phyloP scores from a whole-genome alignment of 1,140 invertebrate genomes.

The Planococcus citri region DNA sequence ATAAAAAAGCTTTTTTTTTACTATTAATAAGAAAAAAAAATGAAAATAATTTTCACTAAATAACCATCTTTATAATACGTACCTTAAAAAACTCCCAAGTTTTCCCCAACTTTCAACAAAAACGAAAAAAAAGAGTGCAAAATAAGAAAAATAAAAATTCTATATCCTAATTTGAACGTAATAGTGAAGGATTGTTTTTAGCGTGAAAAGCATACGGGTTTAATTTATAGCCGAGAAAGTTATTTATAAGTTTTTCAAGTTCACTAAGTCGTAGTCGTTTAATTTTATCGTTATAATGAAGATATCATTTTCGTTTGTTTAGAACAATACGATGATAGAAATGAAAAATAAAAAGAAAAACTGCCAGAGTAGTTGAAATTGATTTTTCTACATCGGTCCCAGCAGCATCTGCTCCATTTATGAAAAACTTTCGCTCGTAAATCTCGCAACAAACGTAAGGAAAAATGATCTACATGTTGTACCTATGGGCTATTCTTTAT shows the following conservation, averaged over 20 bases:
- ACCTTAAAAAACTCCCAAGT: no score
- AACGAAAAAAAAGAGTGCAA: no score
- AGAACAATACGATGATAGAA: not conserved
- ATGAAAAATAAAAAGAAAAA: not conserved
- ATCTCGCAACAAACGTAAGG: not conserved
- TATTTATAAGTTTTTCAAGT: constrained; percentile 4
- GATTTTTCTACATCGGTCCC: not conserved
- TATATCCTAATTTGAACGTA: no score
- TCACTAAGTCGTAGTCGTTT: not conserved
- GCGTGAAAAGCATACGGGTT: no score
- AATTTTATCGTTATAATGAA: not conserved
- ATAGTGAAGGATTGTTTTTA: no score
- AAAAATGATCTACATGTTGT: not conserved
- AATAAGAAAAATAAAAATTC: no score
- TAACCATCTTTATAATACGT: no score
- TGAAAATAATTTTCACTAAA: no score
- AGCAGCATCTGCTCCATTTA: not conserved
- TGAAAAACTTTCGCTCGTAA: not conserved
- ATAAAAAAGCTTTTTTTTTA: no score
- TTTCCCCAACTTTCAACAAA: no score
- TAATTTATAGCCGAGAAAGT: not conserved
- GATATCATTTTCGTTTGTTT: not conserved
- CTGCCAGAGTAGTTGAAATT: not conserved
- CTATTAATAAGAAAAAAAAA: no score
- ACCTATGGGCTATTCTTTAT: not conserved